Conservation (phyloP, 2,113 vertebrate species). For the Halcyon malimbica region DNA sequence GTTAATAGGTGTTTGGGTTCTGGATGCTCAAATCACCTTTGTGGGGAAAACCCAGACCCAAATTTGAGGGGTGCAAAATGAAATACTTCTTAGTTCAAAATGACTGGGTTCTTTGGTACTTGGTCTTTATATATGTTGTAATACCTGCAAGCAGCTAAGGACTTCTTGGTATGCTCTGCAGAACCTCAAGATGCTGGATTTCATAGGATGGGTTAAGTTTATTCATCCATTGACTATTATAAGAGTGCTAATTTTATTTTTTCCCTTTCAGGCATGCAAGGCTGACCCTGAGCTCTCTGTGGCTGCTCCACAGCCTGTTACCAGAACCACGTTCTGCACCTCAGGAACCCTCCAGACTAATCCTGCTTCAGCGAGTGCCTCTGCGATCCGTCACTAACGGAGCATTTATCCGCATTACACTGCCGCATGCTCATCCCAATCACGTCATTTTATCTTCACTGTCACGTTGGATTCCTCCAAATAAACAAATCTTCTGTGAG, state of each 20-base stretch:
- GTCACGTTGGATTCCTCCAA: background rate
- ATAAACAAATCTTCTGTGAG: background rate
- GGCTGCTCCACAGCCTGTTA: background rate
- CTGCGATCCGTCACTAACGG: background rate
- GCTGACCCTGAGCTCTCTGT: background rate
- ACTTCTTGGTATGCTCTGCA: background rate
- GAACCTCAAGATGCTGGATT: background rate
- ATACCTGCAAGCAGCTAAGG: background rate
- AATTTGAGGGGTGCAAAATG: background rate
- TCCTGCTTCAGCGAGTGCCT: background rate
- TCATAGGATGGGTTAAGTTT: background rate
- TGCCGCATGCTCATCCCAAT: background rate
- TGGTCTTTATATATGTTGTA: background rate
- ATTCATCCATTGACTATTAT: background rate
- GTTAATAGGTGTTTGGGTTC: background rate
- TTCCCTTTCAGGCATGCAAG: background rate
- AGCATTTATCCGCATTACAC: background rate
- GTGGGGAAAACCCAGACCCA: background rate
- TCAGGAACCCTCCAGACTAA: background rate
- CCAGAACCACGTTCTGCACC: background rate
- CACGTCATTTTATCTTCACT: background rate
- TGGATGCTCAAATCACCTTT: background rate
- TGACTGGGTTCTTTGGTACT: background rate
- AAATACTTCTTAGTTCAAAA: background rate
- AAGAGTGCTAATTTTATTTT: background rate